phyloP scores from a whole-genome alignment of 2,888 invertebrate genomes.

The Onchidella celtica region DNA sequence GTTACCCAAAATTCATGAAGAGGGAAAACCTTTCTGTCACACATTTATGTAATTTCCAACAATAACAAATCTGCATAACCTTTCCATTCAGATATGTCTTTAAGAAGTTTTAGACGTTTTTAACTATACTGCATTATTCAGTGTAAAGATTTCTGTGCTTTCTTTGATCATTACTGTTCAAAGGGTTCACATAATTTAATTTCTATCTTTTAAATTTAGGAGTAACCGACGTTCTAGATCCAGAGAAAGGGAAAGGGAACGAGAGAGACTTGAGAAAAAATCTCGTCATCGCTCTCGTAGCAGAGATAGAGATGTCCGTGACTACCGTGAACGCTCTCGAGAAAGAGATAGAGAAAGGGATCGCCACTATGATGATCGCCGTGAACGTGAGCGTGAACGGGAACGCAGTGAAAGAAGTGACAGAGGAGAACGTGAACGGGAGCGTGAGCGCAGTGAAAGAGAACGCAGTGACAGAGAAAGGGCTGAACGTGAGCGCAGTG shows the following conservation, averaged over 20 bases:
- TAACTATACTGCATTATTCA: too few relatives aligned
- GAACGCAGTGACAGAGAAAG: slow-evolving; percentile 63
- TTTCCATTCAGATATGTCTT: too few relatives aligned
- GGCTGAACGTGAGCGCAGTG: slow-evolving; percentile 56
- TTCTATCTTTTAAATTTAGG: too few relatives aligned
- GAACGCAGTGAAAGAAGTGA: slow-evolving; percentile 83
- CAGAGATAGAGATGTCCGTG: slow-evolving; percentile 78
- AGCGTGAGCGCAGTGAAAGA: slow-evolving; percentile 73
- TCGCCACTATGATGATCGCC: slow-evolving; percentile 81
- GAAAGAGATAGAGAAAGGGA: slow-evolving; percentile 75
- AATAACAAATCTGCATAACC: not conserved
- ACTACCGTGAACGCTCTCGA: slow-evolving; percentile 57
- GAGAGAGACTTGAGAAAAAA: slow-evolving; percentile 76
- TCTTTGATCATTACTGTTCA: too few relatives aligned
- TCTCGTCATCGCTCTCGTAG: slow-evolving; percentile 79
- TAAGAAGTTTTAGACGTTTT: too few relatives aligned
- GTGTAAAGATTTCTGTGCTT: too few relatives aligned
- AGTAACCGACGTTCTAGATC: slow-evolving; percentile 87
- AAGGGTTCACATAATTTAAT: too few relatives aligned
- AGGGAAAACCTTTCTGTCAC: too few relatives aligned
- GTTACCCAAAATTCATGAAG: not conserved
- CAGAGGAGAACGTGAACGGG: slow-evolving; percentile 82
- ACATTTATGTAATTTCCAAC: not conserved
- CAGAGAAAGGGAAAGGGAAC: slow-evolving; percentile 84
- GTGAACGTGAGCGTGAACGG: slow-evolving; percentile 67